Conservation (phyloP, 53 echinoderm and acorn worm genomes). For the Echinometra lucunter region DNA sequence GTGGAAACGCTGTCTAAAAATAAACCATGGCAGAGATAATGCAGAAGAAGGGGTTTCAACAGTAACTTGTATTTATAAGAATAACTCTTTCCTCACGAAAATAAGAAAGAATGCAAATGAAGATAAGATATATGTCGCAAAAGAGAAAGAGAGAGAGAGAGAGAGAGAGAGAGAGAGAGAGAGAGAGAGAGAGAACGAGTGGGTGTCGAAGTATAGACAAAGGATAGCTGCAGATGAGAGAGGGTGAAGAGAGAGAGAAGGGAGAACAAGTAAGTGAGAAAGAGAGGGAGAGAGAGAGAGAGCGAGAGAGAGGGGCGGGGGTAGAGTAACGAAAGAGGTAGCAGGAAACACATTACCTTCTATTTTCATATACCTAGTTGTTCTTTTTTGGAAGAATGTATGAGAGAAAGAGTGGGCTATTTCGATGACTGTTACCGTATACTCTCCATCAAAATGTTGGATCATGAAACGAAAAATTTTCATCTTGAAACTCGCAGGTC, state of each 20-base stretch:
- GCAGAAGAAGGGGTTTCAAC: too few species aligned
- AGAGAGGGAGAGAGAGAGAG: slow-evolving; percentile 9
- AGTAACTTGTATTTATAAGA: too few species aligned
- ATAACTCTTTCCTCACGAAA: background rate
- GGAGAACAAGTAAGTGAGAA: too few species aligned
- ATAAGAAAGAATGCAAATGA: background rate
- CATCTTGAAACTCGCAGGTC: slow-evolving; percentile 32
- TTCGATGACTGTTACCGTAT: background rate
- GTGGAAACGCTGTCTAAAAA: background rate
- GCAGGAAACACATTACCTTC: background rate
- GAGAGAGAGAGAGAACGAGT: background rate
- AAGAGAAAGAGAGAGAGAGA: background rate
- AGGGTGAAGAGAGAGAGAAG: background rate
- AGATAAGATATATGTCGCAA: background rate
- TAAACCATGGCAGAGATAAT: too few species aligned
- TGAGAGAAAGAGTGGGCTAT: background rate
- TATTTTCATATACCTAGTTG: background rate
- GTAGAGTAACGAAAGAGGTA: background rate
- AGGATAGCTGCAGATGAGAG: too few species aligned
- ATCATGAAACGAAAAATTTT: background rate
- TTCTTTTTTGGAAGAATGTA: background rate
- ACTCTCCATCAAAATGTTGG: background rate
- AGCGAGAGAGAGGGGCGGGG: background rate
- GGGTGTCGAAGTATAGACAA: too few species aligned
- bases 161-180: slow-evolving; percentile 16